Evolutionary conservation across 2,888 invertebrate genomes (phyloP).

Genomic region (Athalia rosae): DNA sequence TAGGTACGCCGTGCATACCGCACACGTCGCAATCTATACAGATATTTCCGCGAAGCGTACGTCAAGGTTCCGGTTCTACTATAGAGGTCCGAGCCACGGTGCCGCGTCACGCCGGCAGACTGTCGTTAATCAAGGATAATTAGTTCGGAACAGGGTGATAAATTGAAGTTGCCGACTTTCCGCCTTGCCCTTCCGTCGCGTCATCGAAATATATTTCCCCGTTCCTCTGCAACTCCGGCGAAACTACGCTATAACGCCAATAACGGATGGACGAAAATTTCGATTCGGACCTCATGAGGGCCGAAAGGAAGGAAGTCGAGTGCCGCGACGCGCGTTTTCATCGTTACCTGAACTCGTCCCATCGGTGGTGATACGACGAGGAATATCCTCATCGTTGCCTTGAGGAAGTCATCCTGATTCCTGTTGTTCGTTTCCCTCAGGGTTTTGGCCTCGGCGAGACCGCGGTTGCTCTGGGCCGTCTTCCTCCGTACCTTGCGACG

Average conservation of each 20-base stretch:
- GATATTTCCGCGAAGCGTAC: background rate
- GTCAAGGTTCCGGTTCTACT: constrained; percentile 27
- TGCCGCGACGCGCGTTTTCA: background rate
- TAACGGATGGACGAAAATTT: too few species aligned
- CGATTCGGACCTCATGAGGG: background rate
- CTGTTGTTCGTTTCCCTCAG: constrained; percentile 55
- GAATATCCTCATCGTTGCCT: constrained; percentile 85
- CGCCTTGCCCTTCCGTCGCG: too few species aligned
- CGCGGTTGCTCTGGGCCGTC: constrained; percentile 50
- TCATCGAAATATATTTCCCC: too few species aligned
- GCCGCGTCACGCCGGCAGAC: background rate
- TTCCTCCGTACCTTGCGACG: constrained; percentile 69
- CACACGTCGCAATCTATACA: too few species aligned
- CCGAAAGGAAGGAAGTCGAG: background rate
- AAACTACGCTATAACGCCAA: too few species aligned
- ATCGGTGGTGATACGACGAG: constrained; percentile 83
- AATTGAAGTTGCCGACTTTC: background rate
- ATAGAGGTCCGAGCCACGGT: constrained; percentile 10
- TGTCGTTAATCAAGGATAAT: constrained; percentile 38
- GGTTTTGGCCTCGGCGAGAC: constrained; percentile 44
- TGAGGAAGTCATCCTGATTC: constrained; percentile 81
- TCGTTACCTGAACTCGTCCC: constrained; percentile 76
- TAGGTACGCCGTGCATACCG: too few species aligned
- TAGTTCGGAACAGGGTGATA: constrained; percentile 28
- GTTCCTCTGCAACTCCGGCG: too few species aligned